Conservation (phyloP, 2,888 invertebrate genomes). For the Lymantria monacha region DNA sequence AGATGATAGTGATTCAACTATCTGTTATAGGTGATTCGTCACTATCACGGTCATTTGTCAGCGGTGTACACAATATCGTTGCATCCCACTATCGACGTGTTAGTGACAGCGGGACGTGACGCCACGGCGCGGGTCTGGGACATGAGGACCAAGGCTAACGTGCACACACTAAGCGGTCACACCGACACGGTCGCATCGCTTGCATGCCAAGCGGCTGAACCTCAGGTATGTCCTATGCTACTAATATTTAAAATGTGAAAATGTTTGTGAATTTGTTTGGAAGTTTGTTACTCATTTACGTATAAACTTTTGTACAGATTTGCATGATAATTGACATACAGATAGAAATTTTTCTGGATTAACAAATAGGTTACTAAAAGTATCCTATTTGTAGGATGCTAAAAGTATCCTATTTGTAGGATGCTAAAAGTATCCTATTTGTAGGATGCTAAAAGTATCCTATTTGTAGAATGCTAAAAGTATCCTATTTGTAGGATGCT, state of each 20-base stretch:
- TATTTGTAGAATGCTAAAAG: too few species aligned
- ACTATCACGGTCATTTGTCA: constrained; percentile 99
- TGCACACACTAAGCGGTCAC: constrained; percentile 97
- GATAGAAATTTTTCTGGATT: too few species aligned
- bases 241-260: too few species aligned
- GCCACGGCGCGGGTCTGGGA: constrained; percentile 99
- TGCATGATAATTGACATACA: too few species aligned
- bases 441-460: too few species aligned
- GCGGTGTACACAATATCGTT: constrained; percentile 96
- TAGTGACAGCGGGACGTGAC: constrained; percentile 97
- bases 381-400: too few species aligned
- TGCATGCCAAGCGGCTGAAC: constrained; percentile 95
- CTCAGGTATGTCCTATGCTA: constrained; percentile 88
- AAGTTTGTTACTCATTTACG: neutral
- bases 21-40: constrained; percentile 89
- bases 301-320: too few species aligned
- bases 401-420: too few species aligned
- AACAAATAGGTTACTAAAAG: too few species aligned
- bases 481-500: too few species aligned
- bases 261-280: too few species aligned
- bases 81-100: constrained; percentile 97
- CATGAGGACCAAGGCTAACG: constrained; percentile 98
- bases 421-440: too few species aligned
- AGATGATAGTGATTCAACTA: neutral
- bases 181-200: constrained; percentile 98